Evolutionary conservation across 2,888 invertebrate genomes (phyloP).

Genomic region (Xanthia icteritia): DNA sequence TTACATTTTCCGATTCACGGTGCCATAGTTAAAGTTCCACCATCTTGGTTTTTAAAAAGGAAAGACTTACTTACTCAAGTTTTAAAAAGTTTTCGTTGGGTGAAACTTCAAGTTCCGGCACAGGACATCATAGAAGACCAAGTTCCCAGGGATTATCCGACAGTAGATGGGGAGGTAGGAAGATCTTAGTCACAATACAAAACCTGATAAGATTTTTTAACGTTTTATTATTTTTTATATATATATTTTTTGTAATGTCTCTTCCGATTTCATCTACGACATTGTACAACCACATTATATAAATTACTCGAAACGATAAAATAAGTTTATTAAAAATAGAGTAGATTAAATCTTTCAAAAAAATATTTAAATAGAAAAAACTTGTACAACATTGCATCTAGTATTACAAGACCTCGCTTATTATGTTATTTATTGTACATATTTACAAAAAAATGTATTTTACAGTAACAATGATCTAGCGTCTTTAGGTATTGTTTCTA

Average conservation of each 20-base stretch:
- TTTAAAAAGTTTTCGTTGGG: constrained; percentile 42
- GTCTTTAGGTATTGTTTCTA: constrained; percentile 90
- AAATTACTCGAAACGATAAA: constrained; percentile 90
- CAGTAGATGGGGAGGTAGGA: constrained; percentile 80
- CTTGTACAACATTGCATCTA: constrained; percentile 90
- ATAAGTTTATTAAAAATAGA: constrained; percentile 89
- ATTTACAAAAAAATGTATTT: constrained; percentile 88
- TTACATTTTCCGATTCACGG: constrained; percentile 74
- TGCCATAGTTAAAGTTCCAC: constrained; percentile 79
- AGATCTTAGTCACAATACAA: constrained; percentile 80
- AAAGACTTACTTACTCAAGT: constrained; percentile 44
- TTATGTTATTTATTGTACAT: constrained; percentile 88
- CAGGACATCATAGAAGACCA: constrained; percentile 80
- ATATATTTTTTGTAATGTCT: constrained; percentile 85
- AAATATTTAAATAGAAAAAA: constrained; percentile 88
- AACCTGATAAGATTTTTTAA: constrained; percentile 86
- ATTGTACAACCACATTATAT: constrained; percentile 90
- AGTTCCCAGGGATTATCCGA: constrained; percentile 80
- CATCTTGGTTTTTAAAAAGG: constrained; percentile 23
- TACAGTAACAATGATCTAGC: constrained; percentile 90
- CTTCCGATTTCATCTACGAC: constrained; percentile 86
- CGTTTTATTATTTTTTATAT: constrained; percentile 89
- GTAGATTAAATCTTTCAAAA: constrained; percentile 89
- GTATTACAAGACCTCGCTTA: constrained; percentile 87
- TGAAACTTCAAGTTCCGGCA: constrained; percentile 79